phyloP scores from a whole-genome alignment of 2,888 invertebrate genomes.

The Argyra leucocephala region DNA sequence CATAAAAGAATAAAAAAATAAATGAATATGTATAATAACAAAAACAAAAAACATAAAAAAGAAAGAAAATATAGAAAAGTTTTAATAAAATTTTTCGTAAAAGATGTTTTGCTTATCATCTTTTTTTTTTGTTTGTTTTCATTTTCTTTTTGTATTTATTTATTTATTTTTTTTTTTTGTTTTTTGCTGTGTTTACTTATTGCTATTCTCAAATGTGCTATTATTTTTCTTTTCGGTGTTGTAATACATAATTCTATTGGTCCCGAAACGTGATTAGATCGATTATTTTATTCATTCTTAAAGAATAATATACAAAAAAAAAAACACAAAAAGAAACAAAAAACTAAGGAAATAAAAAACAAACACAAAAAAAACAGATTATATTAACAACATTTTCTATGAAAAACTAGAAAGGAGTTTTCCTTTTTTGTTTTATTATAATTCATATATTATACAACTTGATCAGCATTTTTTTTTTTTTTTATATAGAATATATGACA shows the following conservation, averaged over 20 bases:
- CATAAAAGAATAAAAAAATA: not conserved
- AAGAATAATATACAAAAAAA: not conserved
- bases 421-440: not conserved
- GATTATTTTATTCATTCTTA: not conserved
- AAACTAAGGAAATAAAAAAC: not conserved
- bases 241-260: conserved; percentile 12
- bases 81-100: not conserved
- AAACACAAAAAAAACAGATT: not conserved
- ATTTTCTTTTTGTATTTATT: not conserved
- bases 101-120: not conserved
- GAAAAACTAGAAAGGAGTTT: not conserved
- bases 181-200: not conserved
- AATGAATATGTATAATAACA: not conserved
- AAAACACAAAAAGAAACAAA: not conserved
- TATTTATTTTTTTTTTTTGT: not conserved
- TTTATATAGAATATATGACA: not conserved
- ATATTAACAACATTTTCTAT: not conserved
- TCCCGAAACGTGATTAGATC: conserved; percentile 11
- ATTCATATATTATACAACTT: not conserved
- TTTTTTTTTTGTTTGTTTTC: no score
- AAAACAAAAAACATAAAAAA: not conserved
- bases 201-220: not conserved
- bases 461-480: not conserved
- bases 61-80: not conserved
- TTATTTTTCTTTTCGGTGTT: not conserved